These are phyloP conservation scores for Pelodytes ibericus DNA, from an alignment of 2,797 vertebrate genomes.

Conservation along the genomic window DNA sequence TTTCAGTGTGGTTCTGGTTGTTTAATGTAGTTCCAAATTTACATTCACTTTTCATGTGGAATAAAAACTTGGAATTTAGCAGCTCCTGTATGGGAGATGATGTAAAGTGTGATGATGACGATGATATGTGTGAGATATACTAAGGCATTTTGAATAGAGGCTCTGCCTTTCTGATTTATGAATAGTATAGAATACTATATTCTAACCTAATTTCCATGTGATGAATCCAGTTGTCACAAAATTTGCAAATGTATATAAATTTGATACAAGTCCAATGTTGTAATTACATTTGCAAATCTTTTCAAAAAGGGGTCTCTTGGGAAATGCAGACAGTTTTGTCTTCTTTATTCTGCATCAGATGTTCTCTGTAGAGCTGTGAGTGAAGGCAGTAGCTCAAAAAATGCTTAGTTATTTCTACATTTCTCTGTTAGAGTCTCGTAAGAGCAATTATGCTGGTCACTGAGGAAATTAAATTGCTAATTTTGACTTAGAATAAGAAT, in stretches of 20 bases:
- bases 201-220: slow-evolving; percentile 1
- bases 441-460: slow-evolving; percentile 32
- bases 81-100: too few species aligned
- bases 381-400: slow-evolving; percentile 42
- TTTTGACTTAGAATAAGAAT: slow-evolving; percentile 28
- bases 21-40: too few species aligned
- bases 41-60: too few species aligned
- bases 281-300: slow-evolving; percentile 35
- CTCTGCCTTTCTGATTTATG: too few species aligned
- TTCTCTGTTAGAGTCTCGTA: slow-evolving; percentile 45
- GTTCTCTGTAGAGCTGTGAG: slow-evolving; percentile 27
- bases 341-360: slow-evolving; percentile 25
- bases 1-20: too few species aligned
- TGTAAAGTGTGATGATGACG: too few species aligned
- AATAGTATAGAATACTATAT: too few species aligned
- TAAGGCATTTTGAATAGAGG: too few species aligned
- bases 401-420: slow-evolving; percentile 18
- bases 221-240: slow-evolving; percentile 7
- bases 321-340: slow-evolving; percentile 12
- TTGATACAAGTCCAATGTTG: slow-evolving; percentile 23
- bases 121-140: too few species aligned
- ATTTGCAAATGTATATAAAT: slow-evolving; percentile 13
- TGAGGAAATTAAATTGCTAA: slow-evolving; percentile 48
- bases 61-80: too few species aligned
- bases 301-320: slow-evolving; percentile 35